Evolutionary conservation across 1,140 invertebrate species (phyloP).

Genomic region (Tachypleus tridentatus): DNA sequence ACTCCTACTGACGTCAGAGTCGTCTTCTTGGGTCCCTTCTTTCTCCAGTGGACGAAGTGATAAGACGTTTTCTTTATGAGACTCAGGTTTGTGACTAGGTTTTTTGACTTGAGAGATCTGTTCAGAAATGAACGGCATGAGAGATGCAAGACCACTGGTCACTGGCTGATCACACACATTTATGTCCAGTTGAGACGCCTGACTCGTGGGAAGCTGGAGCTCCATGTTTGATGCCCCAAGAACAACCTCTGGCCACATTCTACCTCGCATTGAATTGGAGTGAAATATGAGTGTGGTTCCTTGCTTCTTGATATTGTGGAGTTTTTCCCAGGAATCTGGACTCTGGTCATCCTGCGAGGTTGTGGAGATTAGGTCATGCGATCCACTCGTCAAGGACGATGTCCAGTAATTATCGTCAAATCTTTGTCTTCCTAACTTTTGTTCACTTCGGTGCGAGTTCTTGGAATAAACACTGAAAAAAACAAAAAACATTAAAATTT

Average conservation of each 20-base stretch:
- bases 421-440: constrained; percentile 40
- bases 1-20: no score
- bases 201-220: not conserved
- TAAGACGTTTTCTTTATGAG: no score
- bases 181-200: no score
- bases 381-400: constrained; percentile 48
- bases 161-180: no score
- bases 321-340: constrained; percentile 29
- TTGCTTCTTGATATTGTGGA: constrained; percentile 29
- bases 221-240: not conserved
- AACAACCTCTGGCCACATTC: no score
- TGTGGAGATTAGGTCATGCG: not conserved
- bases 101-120: no score
- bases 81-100: no score
- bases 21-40: no score
- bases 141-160: no score
- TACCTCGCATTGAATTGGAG: constrained; percentile 8
- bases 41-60: no score
- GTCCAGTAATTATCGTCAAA: constrained; percentile 61
- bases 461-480: constrained; percentile 60
- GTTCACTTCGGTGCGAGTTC: constrained; percentile 51
- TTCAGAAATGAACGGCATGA: no score
- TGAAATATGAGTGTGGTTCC: constrained; percentile 34
- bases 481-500: constrained; percentile 7
- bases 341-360: not conserved